phyloP scores from a whole-genome alignment of 2,797 vertebrate genomes.

The Myotis daubentonii region DNA sequence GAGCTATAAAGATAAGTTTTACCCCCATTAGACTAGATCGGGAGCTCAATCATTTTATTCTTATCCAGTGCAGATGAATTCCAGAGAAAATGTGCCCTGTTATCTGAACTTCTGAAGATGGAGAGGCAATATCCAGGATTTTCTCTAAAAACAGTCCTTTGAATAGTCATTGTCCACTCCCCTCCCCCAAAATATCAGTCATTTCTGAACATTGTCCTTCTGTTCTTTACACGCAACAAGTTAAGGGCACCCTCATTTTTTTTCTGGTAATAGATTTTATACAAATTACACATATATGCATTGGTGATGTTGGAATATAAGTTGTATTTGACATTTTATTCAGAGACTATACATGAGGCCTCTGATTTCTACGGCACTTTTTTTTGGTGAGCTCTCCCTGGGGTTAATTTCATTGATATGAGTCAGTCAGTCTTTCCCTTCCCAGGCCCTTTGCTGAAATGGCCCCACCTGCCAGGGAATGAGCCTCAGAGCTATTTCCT shows the following conservation, averaged over 20 bases:
- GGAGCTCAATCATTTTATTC: constrained; percentile 75
- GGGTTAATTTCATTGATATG: constrained; percentile 28
- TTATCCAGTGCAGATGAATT: constrained; percentile 67
- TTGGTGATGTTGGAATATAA: background rate
- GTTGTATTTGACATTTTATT: background rate
- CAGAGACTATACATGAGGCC: background rate
- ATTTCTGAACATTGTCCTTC: background rate
- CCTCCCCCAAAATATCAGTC: background rate
- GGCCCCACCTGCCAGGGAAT: constrained; percentile 17
- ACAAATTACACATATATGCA: background rate
- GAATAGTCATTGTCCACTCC: background rate
- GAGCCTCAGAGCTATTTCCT: constrained; percentile 1
- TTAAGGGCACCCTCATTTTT: background rate
- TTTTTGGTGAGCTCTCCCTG: background rate
- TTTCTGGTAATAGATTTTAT: background rate
- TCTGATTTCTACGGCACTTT: background rate
- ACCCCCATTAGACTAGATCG: constrained; percentile 80
- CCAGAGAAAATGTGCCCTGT: background rate
- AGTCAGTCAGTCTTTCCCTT: constrained; percentile 60
- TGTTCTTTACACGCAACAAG: constrained; percentile 16
- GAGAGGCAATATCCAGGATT: constrained; percentile 29
- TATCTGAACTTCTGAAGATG: constrained; percentile 50
- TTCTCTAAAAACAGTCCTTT: constrained; percentile 59
- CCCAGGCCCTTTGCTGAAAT: background rate
- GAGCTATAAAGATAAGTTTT: constrained; percentile 86